Evolutionary conservation across 2,888 invertebrate genomes (phyloP), one percentile per base, ranked within the genome.

Genomic region (Drosophila conformis): DNA sequence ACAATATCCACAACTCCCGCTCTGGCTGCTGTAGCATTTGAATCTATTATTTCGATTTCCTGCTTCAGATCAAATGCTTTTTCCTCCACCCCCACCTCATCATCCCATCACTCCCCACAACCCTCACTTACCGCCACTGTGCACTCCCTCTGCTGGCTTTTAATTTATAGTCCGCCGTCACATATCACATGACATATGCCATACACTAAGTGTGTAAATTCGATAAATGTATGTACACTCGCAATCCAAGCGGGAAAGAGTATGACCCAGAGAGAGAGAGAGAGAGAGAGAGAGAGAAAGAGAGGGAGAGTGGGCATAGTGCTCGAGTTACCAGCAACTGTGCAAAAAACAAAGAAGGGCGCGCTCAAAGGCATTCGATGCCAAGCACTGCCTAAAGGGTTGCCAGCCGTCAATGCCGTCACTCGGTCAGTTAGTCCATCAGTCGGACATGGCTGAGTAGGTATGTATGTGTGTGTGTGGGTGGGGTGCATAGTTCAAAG

Each of bases 151-250:
- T 80, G 65, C 68, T 73, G 42, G 78, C 63, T 69, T 82, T 87
- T 87, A 83, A 83, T 87, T 79, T 87, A 82, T 84, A 73, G 75
- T 74, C 57, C 66, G 76, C 64, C 73, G 69, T 76, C 82, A 69
- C 66, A 70, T 73, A 73, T 71, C 68, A 42, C 73, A 73, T 78
- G 69, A 73, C 73, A 78, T 65, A 68, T 76, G 73, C 67, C 64
- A 57, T 61, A 64, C 46, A 64, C 64, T 60, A 61, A 61, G 53
- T 61, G 36, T 71, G 56, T 57, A 31, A 53, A 27, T 52, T 25
- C 36, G 25, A 48, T 40, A 31, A 36, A 21, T 57, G 13, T 56
- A 10, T 36, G 13, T 35, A 21, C 36, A 33, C 33, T 33, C 33
- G 33, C 33, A 10, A 31, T 31, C 31, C 11, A 27, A 18, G 6